Conservation (phyloP, 1,140 invertebrate species). For the Drosophila mayri region DNA sequence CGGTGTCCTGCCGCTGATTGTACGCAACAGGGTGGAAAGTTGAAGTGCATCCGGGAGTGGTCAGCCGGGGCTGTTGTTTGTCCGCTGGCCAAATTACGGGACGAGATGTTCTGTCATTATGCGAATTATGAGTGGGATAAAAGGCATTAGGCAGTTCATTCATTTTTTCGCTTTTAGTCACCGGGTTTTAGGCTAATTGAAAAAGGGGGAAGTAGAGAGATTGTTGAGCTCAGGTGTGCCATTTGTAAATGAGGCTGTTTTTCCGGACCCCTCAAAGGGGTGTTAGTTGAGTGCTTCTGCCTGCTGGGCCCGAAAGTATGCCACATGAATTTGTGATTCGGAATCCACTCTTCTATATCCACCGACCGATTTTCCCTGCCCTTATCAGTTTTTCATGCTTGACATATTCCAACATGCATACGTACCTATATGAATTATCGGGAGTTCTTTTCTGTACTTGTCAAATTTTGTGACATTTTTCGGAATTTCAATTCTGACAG, state of each 20-base stretch:
- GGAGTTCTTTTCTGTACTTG: constrained; percentile 52
- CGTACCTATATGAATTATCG: constrained; percentile 41
- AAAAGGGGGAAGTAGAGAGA: constrained; percentile 31
- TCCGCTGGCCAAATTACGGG: constrained; percentile 54
- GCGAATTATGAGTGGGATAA: constrained; percentile 83
- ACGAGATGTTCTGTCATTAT: constrained; percentile 73
- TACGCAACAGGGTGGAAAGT: constrained; percentile 84
- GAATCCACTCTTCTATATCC: neutral
- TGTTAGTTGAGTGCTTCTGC: constrained; percentile 14
- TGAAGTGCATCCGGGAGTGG: constrained; percentile 82
- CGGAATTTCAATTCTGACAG: constrained; percentile 74
- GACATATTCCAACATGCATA: constrained; percentile 69
- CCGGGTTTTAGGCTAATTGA: constrained; percentile 82
- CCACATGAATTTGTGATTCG: constrained; percentile 20
- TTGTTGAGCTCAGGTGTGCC: constrained; percentile 41
- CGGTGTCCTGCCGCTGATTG: constrained; percentile 52
- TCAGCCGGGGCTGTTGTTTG: constrained; percentile 67
- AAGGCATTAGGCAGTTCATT: constrained; percentile 80
- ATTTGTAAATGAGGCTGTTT: constrained; percentile 62
- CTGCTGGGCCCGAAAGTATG: constrained; percentile 29
- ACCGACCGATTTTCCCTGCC: constrained; percentile 7
- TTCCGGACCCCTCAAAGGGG: neutral
- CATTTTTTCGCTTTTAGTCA: constrained; percentile 38
- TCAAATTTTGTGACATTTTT: constrained; percentile 78
- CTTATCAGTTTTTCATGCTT: constrained; percentile 78